Conservation (phyloP, 2,797 vertebrate genomes). For the Pangasius macronema region DNA sequence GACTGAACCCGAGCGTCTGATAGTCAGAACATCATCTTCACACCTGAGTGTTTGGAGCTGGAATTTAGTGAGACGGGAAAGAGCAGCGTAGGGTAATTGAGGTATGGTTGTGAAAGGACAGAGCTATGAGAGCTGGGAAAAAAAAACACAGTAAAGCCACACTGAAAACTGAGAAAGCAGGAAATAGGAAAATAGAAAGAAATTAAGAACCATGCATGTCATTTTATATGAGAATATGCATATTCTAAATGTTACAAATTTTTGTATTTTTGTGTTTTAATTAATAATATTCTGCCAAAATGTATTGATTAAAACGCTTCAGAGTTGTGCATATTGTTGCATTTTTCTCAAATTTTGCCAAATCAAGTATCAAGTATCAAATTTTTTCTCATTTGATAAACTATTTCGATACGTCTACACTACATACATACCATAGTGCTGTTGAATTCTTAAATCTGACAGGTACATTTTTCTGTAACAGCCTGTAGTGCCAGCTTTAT, state of each 20-base stretch:
- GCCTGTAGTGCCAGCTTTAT: not conserved
- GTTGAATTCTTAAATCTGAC: not conserved
- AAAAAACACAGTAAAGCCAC: conserved; percentile 24
- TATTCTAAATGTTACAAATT: not conserved
- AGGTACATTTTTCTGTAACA: not conserved
- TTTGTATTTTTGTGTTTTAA: not conserved
- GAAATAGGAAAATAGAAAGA: not conserved
- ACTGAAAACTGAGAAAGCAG: conserved; percentile 22
- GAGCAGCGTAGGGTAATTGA: conserved; percentile 2
- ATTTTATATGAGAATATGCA: conserved; percentile 1
- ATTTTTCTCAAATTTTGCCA: not conserved
- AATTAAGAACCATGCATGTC: not conserved
- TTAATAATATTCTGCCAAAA: not conserved
- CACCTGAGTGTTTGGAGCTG: conserved; percentile 37
- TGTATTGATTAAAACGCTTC: not conserved
- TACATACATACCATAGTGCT: not conserved
- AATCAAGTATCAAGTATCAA: no score
- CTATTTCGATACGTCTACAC: not conserved
- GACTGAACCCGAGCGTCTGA: conserved; percentile 36
- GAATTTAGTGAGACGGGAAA: conserved; percentile 35
- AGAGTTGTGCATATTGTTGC: not conserved
- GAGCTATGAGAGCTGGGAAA: conserved; percentile 5
- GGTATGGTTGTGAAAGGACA: not conserved
- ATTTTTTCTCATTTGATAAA: not conserved
- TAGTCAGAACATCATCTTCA: conserved; percentile 40